Conservation (phyloP, 2,888 invertebrate genomes). For the Drosophila quasianomalipes region DNA sequence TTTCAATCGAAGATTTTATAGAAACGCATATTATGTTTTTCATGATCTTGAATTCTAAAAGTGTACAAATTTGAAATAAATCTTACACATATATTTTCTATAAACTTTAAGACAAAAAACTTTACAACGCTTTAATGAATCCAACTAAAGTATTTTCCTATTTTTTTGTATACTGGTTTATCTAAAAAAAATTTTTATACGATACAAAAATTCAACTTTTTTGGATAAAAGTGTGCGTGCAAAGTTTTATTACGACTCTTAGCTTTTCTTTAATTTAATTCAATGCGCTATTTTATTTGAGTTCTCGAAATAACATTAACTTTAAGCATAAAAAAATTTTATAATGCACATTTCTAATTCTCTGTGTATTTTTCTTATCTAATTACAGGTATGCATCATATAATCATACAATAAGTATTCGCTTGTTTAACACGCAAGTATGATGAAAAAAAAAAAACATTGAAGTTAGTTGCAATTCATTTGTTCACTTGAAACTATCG, state of each 20-base stretch:
- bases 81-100: not conserved
- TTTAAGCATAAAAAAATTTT: not conserved
- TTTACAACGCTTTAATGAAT: not conserved
- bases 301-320: not conserved
- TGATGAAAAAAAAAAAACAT: constrained; percentile 12
- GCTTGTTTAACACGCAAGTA: constrained; percentile 43
- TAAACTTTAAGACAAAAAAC: not conserved
- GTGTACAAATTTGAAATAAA: not conserved
- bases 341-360: constrained; percentile 6
- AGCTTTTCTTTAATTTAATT: not conserved
- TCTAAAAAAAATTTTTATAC: not conserved
- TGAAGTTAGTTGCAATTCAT: constrained; percentile 5
- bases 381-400: constrained; percentile 49
- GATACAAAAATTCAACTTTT: not conserved
- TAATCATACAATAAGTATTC: not conserved
- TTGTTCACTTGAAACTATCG: constrained; percentile 14
- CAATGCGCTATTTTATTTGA: not conserved
- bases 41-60: not conserved
- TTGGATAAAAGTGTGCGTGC: not conserved
- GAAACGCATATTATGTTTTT: not conserved
- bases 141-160: not conserved
- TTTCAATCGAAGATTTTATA: constrained; percentile 13
- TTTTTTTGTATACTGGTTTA: no score
- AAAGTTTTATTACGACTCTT: no score
- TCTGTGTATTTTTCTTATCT: constrained; percentile 8